These are phyloP conservation scores for Ricordea florida DNA, from an alignment of 92 coral and sea anemone genomes.

Conservation along the genomic window DNA sequence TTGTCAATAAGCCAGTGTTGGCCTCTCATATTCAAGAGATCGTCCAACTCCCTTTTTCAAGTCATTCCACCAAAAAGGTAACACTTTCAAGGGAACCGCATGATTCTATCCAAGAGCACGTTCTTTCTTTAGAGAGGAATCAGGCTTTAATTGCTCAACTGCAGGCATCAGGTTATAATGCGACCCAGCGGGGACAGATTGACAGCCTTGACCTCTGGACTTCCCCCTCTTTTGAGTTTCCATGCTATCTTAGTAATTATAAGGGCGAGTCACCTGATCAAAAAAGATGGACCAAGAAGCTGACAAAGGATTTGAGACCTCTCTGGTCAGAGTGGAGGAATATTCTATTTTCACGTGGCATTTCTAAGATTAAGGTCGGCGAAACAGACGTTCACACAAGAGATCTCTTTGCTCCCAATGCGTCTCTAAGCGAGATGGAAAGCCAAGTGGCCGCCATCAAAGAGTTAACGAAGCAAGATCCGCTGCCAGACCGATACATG, in stretches of 20 bases:
- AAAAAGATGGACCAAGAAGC: background rate
- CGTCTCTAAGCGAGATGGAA: conserved; percentile 56
- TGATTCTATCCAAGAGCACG: background rate
- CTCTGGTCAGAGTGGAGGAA: conserved; percentile 52
- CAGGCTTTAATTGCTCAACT: conserved; percentile 58
- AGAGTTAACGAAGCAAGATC: background rate
- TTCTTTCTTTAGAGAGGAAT: conserved; percentile 38
- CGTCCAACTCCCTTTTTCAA: conserved; percentile 1
- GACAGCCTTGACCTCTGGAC: conserved; percentile 50
- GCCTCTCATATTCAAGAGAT: background rate
- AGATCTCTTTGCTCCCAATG: conserved; percentile 39
- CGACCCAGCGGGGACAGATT: background rate
- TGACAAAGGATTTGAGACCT: conserved; percentile 16
- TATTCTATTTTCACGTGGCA: conserved; percentile 1
- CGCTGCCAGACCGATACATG: background rate
- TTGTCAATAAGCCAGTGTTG: background rate
- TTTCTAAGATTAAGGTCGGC: conserved; percentile 12
- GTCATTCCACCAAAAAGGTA: background rate
- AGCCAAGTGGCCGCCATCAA: conserved; percentile 30
- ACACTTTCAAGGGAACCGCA: background rate
- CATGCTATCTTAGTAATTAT: conserved; percentile 39
- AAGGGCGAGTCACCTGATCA: background rate
- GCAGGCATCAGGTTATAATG: conserved; percentile 66
- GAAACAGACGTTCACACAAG: conserved; percentile 9
- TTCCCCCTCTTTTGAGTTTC: conserved; percentile 33